Conservation (phyloP, 2,113 vertebrate species). For the Neomonachus schauinslandi region DNA sequence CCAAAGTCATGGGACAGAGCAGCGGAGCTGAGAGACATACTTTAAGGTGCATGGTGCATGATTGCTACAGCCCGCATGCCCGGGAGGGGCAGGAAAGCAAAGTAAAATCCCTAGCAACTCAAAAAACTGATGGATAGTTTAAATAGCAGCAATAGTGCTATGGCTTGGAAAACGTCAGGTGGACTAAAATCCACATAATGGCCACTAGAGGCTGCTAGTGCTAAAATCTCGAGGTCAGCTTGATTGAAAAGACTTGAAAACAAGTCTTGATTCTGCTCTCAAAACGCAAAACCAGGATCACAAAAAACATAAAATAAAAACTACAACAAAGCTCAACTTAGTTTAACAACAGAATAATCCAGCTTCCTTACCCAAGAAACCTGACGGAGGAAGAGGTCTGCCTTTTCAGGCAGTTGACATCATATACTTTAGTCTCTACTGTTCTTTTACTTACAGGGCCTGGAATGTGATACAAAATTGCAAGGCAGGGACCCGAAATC, state of each 20-base stretch:
- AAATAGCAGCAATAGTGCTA: background rate
- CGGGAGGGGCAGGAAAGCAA: background rate
- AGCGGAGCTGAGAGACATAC: background rate
- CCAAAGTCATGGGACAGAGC: background rate
- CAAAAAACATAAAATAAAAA: background rate
- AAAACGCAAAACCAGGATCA: background rate
- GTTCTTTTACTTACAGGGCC: background rate
- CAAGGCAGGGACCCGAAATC: background rate
- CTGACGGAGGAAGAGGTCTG: background rate
- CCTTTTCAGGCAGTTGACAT: background rate
- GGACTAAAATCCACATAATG: background rate
- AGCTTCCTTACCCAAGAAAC: background rate
- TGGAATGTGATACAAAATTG: background rate
- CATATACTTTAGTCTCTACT: background rate
- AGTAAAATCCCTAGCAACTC: background rate
- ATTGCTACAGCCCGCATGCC: background rate
- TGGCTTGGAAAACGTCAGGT: background rate
- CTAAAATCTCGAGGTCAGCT: background rate
- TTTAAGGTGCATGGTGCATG: background rate
- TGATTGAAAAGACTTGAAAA: no score
- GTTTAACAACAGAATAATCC: background rate
- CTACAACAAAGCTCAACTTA: background rate
- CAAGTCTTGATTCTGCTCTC: background rate
- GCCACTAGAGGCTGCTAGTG: background rate
- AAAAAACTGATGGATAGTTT: background rate